A percentile compares a stretch with the other conserved stretches of the same genome.
phyloP scores from a whole-genome alignment of 1,140 invertebrate species.

The Anthonomus grandis region DNA sequence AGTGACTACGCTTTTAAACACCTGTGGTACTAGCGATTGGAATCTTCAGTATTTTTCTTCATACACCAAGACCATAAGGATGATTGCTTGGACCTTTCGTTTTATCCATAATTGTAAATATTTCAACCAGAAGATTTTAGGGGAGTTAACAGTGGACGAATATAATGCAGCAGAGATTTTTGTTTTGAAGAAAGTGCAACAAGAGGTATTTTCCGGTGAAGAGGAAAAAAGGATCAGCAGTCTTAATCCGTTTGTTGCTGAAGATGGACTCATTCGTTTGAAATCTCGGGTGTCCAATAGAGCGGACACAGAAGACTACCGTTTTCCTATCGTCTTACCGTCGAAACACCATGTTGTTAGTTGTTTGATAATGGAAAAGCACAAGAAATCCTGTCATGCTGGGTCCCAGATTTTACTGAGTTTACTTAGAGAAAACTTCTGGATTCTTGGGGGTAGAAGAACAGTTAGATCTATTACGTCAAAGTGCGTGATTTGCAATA shows the following conservation, averaged over 20 bases:
- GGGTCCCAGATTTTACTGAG: slow-evolving; percentile 21
- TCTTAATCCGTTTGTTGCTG: neutral
- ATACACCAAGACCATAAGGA: slow-evolving; percentile 35
- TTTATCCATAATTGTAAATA: slow-evolving; percentile 33
- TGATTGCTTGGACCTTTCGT: slow-evolving; percentile 34
- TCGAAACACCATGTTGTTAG: slow-evolving; percentile 25
- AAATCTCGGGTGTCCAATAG: slow-evolving; percentile 36
- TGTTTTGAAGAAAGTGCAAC: slow-evolving; percentile 16
- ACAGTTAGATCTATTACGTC: slow-evolving; percentile 31
- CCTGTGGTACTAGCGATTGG: neutral
- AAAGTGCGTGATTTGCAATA: slow-evolving; percentile 39
- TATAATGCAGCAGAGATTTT: slow-evolving; percentile 26
- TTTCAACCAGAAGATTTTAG: slow-evolving; percentile 17
- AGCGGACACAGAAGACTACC: slow-evolving; percentile 29
- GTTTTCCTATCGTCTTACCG: slow-evolving; percentile 38
- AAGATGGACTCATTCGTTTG: slow-evolving; percentile 21
- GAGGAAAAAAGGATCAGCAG: neutral
- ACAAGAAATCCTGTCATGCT: slow-evolving; percentile 13
- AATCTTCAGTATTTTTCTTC: slow-evolving; percentile 27
- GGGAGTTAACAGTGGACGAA: too few species aligned
- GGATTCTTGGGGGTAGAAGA: slow-evolving; percentile 26
- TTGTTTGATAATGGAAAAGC: slow-evolving; percentile 8
- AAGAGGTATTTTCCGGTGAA: neutral
- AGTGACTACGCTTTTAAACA: neutral
- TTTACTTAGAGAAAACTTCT: slow-evolving; percentile 27